These are phyloP conservation scores for Rhabdornis inornatus DNA, from an alignment of 2,113 vertebrate genomes.

Conservation along the genomic window DNA sequence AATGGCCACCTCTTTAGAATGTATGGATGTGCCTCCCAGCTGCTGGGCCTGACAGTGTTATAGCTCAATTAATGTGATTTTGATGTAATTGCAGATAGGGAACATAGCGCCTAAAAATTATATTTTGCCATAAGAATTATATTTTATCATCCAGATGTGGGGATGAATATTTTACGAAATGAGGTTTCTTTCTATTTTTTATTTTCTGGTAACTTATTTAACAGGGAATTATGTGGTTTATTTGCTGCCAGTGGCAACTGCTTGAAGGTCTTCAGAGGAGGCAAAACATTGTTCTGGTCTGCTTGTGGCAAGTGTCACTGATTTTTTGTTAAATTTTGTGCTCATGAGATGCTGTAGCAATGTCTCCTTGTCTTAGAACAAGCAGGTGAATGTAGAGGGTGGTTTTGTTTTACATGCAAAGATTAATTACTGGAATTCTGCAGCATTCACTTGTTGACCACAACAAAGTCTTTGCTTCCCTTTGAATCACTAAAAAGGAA, in stretches of 20 bases:
- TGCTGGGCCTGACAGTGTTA: conserved; percentile 81
- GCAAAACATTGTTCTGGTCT: not conserved
- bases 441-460: not conserved
- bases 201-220: conserved; percentile 46
- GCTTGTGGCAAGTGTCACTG: not conserved
- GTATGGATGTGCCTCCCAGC: conserved; percentile 80
- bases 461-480: not conserved
- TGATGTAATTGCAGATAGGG: conserved; percentile 81
- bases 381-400: not conserved
- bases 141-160: conserved; percentile 72
- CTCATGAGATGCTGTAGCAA: not conserved
- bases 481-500: not conserved
- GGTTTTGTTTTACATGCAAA: not conserved
- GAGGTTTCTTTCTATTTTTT: conserved; percentile 53
- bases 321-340: not conserved
- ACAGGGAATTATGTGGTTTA: not conserved
- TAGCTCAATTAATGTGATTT: conserved; percentile 86
- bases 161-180: conserved; percentile 56
- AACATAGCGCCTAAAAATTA: conserved; percentile 75
- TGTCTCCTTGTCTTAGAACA: not conserved
- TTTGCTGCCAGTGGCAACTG: not conserved
- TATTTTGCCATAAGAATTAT: conserved; percentile 74
- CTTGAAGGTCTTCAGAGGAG: not conserved
- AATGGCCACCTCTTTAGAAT: conserved; percentile 80
- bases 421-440: not conserved